phyloP scores from a whole-genome alignment of 2,797 vertebrate species.

The Emys orbicularis region DNA sequence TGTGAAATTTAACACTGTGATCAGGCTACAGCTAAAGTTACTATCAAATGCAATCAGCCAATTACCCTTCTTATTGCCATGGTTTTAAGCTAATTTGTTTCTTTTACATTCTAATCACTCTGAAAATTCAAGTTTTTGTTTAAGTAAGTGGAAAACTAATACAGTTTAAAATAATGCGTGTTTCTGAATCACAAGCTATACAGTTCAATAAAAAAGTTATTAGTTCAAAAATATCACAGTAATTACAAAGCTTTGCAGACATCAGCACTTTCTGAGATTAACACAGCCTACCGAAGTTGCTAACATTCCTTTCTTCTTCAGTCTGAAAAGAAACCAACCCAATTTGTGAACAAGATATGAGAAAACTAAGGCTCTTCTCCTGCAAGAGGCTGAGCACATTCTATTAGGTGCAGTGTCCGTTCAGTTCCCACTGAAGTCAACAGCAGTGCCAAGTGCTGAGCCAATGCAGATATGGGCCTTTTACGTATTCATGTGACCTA shows the following conservation, averaged over 20 bases:
- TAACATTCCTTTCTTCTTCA: constrained; percentile 5
- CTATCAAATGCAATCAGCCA: constrained; percentile 50
- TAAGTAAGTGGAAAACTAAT: constrained; percentile 60
- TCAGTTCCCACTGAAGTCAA: not conserved
- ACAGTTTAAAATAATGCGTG: constrained; percentile 66
- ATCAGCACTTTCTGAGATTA: not conserved
- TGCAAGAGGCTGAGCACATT: not conserved
- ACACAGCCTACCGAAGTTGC: constrained; percentile 46
- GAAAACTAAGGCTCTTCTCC: not conserved
- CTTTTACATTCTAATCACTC: constrained; percentile 42
- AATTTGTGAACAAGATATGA: not conserved
- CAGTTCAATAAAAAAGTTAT: constrained; percentile 73
- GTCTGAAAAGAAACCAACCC: not conserved
- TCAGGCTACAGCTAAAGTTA: constrained; percentile 36
- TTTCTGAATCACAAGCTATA: constrained; percentile 70
- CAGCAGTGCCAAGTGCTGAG: constrained; percentile 7
- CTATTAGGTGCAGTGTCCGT: not conserved
- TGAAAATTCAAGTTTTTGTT: constrained; percentile 59
- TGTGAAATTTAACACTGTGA: constrained; percentile 46
- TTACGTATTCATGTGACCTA: not conserved
- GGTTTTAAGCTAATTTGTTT: constrained; percentile 34
- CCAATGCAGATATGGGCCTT: constrained; percentile 9
- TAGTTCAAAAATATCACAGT: constrained; percentile 76
- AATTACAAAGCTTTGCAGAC: constrained; percentile 70
- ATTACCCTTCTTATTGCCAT: constrained; percentile 64